Evolutionary conservation across 1,140 invertebrate species (phyloP).

Genomic region (Saxidomus purpurata): DNA sequence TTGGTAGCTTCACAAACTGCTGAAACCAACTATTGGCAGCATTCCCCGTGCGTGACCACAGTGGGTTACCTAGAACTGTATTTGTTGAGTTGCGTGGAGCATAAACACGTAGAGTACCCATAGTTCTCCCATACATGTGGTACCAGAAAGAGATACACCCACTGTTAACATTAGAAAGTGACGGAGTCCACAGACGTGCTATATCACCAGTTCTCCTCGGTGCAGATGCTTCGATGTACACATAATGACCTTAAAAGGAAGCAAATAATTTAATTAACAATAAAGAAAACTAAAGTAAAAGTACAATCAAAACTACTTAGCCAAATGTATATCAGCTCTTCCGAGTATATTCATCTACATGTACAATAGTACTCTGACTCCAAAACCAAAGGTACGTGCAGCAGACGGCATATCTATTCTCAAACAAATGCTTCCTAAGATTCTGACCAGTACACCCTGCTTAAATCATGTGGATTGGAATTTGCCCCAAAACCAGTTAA

Average conservation of each 20-base stretch:
- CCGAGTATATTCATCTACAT: too few relatives aligned
- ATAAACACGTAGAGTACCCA: conserved; percentile 81
- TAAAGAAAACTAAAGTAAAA: background rate
- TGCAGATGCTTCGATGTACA: conserved; percentile 92
- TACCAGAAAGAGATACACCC: conserved; percentile 89
- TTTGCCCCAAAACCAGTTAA: too few relatives aligned
- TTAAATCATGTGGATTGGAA: too few relatives aligned
- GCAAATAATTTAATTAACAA: background rate
- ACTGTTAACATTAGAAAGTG: conserved; percentile 47
- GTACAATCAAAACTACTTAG: background rate
- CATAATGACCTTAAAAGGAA: conserved; percentile 87
- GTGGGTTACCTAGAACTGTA: conserved; percentile 49
- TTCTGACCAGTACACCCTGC: too few relatives aligned
- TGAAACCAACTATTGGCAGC: conserved; percentile 79
- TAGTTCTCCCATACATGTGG: conserved; percentile 91
- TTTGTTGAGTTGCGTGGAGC: conserved; percentile 62
- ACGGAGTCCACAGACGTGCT: conserved; percentile 81
- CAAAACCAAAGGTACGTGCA: too few relatives aligned
- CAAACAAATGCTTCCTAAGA: too few relatives aligned
- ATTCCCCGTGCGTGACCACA: conserved; percentile 78
- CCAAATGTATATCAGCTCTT: background rate
- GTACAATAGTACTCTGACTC: too few relatives aligned
- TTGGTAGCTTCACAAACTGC: conserved; percentile 67
- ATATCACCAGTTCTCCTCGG: conserved; percentile 90
- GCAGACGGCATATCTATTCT: too few relatives aligned